A percentile compares a stretch with the other conserved stretches of the same genome.
Evolutionary conservation across 2,113 vertebrate genomes (phyloP).

Genomic region (Leptocoma aspasia): DNA sequence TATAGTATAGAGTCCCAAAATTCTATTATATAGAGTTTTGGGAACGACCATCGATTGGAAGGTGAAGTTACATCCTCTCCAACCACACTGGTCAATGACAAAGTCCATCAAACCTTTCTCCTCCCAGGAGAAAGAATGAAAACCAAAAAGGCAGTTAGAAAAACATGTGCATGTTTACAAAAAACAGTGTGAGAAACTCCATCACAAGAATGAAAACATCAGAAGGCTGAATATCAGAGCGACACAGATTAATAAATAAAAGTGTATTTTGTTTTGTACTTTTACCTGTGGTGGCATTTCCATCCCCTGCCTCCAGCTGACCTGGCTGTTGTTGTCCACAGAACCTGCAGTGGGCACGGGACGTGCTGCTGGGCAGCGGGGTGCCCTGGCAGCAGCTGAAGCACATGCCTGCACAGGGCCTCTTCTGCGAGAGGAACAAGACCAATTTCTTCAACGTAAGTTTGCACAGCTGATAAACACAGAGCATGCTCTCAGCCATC

Average conservation of each 20-base stretch:
- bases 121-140: no score
- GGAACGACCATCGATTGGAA: no score
- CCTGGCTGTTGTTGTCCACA: slow-evolving; percentile 70
- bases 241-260: background rate
- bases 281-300: background rate
- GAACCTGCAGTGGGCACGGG: slow-evolving; percentile 98
- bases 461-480: slow-evolving; percentile 56
- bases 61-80: no score
- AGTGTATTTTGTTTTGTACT: background rate
- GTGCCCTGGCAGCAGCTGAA: slow-evolving; percentile 98
- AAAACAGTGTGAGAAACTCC: no score
- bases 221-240: no score
- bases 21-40: no score
- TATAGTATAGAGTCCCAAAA: no score
- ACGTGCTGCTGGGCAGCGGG: slow-evolving; percentile 98
- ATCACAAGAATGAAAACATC: no score
- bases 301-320: slow-evolving; percentile 6
- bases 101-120: no score
- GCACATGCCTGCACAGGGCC: slow-evolving; percentile 99
- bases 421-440: slow-evolving; percentile 99
- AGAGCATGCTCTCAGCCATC: background rate
- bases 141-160: no score
- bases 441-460: slow-evolving; percentile 99
- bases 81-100: no score
- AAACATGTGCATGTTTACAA: no score